Evolutionary conservation across 2,797 vertebrate genomes (phyloP), one percentile per base, ranked within the genome.

Genomic region (Dallia pectoralis): DNA sequence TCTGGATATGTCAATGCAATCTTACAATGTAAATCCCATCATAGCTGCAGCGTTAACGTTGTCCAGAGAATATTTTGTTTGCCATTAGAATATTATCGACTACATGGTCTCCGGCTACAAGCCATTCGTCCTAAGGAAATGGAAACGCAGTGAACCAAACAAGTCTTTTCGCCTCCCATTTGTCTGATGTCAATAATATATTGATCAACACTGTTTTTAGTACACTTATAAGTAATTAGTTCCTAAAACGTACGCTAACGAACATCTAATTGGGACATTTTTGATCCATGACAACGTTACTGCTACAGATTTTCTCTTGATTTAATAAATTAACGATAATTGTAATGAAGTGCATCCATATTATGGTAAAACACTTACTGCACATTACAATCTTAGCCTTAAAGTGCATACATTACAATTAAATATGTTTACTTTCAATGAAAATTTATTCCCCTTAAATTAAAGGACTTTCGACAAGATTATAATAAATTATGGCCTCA

Each of bases 51-150:
- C 5, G 25, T 47, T 74, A 56, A 67, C 69, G 75, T 76, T 64
- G 67, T 75, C 70, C 51, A 75, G 32, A 22, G 32, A 30, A 53
- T 65, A 25, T 68, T 69, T 44, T 69, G 61, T 76, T 56, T 76
- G 71, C 78, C 67, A 77, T 77, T 69, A 77, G 67, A 71, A 67
- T 74, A 71, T 33, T 33, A 76, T 72, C 73, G 49, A 59, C 74
- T 75, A 32, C 69, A 22, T 44, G 40, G 51, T 53, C 64, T 32
- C 71, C 25, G 53, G 53, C 53, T 12, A 25, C 8, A 56, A 8
- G 22, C 22, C 53, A 44, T 44, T 6, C 22, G 65, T 79, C 67
- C 66, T 75, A 44, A 71, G 61, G 65, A 14, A 44, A 70, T n/a
- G n/a, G n/a, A 66, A 47, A 27, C 53, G 66, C 25, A 67, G 70